Evolutionary conservation across 2,888 invertebrate species (phyloP), one percentile per base, ranked within the genome.

Genomic region (Phalangium opilio): DNA sequence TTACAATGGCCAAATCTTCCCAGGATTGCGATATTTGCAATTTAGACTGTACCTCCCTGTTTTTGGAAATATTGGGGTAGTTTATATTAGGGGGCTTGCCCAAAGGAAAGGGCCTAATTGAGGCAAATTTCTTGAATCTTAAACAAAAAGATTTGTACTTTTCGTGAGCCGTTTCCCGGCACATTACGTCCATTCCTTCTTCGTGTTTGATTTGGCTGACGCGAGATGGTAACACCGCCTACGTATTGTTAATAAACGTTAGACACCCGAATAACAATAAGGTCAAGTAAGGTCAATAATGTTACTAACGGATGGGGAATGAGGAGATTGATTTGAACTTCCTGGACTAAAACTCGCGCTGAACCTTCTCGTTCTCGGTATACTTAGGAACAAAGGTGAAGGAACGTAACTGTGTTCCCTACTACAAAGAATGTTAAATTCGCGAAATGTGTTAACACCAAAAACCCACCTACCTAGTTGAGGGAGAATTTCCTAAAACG

Each of bases 11-110:
- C 33, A 91, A 74, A 68, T 90, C 90, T 67, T 91, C 91, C 77
- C 85, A 90, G 5, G 89, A 89, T 65, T 87, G 87, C 2, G 90
- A 90, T 70, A 93, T 89, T 69, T 86, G 86, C 76, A 90, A 83
- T 53, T 87, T 82, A 58, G 81, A 80, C 66, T 89, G 86, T 45
- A 89, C 76, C 67, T 89, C 87, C 45, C 85, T 63, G 53, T 3
- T 55, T 55, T 41, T 47, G 3, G 15, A 48, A 34, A 49, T 36
- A 45, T 36, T 39, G 27, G 27, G 27, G 27, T 27, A 27, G 27
- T 27, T 7, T 27, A 27, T 27, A 27, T 27, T 27, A 27, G 27
- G 27, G 27, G 27, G 27, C 27, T 27, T 27, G 27, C 27, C 27
- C 27, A 27, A 27, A 27, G 27, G 27, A 27, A 27, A 27, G 27